Evolutionary conservation across 2,888 invertebrate genomes (phyloP), one percentile per base, ranked within the genome.

Genomic region (Caenorhabditis sulstoni): DNA sequence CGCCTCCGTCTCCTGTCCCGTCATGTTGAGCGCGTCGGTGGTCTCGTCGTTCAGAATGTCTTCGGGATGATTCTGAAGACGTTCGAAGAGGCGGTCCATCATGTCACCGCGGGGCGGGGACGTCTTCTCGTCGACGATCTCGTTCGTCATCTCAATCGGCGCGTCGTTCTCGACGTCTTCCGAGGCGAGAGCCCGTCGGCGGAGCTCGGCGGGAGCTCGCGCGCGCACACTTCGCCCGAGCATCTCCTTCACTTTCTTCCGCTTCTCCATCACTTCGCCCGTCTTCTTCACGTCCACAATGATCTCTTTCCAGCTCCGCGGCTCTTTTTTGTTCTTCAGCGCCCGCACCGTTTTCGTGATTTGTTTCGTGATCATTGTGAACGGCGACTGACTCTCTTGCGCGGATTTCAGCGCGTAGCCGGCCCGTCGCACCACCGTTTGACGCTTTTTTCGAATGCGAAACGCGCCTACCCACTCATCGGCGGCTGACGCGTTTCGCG

Each of bases 311-410:
- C 80, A 80, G 22, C 71, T 71, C 57, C 76, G 50, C 16, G 59
- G 37, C 45, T 80, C 80, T n/a, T 71, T 80, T 39, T 80, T 80
- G 29, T 80, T 80, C 50, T 80, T 80, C 62, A 80, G 16, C 5
- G 71, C 57, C 23, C 80, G 39, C 3, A 80, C 67, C 35, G 65
- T 73, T 20, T 80, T 76, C 3, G 80, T 80, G 41, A 80, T 80
- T 37, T 80, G 80, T 39, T 67, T 65, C 1, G 80, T 58, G 9
- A 80, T 70, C 47, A 47, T 23, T 7, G 75, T 71, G 23, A 80
- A 75, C 39, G 80, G 75, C 9, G 75, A 75, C 18, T 22, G 8
- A 22, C 71, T 70, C 5, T 57, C 74, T 45, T 41, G 47, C 16
- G 23, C 9, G n/a, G 61, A 57, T 23, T 35, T 70, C 35, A 80